Base-by-base conservation (phyloP, 23 tunicate genomes). In the Halocynthia aurantium region DNA sequence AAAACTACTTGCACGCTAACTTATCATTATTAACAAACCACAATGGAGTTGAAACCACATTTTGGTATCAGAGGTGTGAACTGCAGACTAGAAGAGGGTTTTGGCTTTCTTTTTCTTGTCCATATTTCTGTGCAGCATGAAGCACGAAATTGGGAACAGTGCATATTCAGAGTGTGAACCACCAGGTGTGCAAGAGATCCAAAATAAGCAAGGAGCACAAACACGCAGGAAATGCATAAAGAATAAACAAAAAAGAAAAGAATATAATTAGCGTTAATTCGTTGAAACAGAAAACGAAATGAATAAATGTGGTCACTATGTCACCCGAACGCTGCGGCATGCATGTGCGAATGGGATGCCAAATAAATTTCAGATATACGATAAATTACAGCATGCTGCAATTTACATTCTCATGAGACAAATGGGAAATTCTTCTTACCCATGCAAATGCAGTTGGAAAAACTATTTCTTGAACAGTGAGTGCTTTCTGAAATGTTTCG, bases 71-170 rank as follows among this genome's bases (percentile, higher is more conserved):
- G 44, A 31, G 44, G 44, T 31, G 44, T 31, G 44, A 31, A 31
- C 44, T 31, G 65, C 71, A 15, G 17, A 52, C 74, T 62, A 83
- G 57, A 83, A 83, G 53, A 83, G 81, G 51, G 88, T 84, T 78
- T 84, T 84, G 61, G 88, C 81, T 70, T 84, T 84, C 61, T 72
- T 72, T 58, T 77, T 84, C 88, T 77, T 84, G 88, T 84, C 88
- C 82, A 67, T 21, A 40, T 73, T 70, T 78, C 88, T 84, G 82
- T 58, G 51, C 49, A 49, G 55, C 11, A 72, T 10, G 15, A 12
- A 49, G 57, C 75, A 66, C 75, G 73, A 58, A 69, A 77, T 53
- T n/a, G 69, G 74, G 9, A 58, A 8, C 78, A 44, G 31, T 22
- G 77, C n/a, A 11, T 50, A 20, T 13, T 11, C 11, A 50, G 31